Evolutionary conservation across 2,888 invertebrate genomes (phyloP).

Genomic region (Rhamnusium bicolor): DNA sequence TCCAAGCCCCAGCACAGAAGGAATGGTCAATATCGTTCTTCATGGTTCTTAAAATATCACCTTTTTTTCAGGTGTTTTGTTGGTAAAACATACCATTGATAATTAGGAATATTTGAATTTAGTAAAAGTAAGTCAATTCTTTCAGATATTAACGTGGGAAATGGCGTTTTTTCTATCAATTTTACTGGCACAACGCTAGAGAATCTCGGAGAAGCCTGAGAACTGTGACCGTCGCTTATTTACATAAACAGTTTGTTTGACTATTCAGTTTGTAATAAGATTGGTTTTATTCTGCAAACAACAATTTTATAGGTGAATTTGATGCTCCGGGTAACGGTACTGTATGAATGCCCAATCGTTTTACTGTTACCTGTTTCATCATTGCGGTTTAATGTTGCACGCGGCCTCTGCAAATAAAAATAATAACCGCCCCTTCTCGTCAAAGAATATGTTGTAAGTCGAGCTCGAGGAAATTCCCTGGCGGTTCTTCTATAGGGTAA

Average conservation of each 20-base stretch:
- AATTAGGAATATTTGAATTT: constrained; percentile 53
- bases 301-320: background rate
- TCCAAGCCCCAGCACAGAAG: background rate
- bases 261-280: background rate
- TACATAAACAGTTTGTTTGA: background rate
- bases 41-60: constrained; percentile 40
- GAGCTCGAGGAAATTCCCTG: no score
- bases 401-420: background rate
- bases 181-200: background rate
- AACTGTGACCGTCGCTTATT: background rate
- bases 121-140: constrained; percentile 46
- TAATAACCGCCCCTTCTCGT: no score
- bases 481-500: no score
- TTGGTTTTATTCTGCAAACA: background rate
- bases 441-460: no score
- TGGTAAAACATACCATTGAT: constrained; percentile 50
- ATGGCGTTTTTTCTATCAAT: constrained; percentile 27
- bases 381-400: background rate
- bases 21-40: constrained; percentile 25
- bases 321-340: background rate
- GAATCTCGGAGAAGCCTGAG: background rate
- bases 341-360: background rate
- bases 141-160: constrained; percentile 45
- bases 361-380: background rate
- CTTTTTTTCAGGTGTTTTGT: constrained; percentile 39